A percentile compares a stretch with the other conserved stretches of the same genome.
Conservation (phyloP, 2,113 vertebrate species). For the Pagrus major region DNA sequence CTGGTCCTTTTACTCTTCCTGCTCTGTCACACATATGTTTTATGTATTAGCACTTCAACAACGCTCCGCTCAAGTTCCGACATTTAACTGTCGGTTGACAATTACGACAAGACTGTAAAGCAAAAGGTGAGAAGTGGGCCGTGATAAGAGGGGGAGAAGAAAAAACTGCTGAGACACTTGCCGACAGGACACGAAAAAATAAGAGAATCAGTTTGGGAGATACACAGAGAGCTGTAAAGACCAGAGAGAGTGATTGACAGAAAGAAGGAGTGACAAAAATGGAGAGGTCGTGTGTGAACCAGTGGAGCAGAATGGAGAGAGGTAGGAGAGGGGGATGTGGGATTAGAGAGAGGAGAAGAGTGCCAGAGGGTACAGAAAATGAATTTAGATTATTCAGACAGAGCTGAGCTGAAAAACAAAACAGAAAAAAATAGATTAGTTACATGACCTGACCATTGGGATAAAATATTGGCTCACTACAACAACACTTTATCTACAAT, state of each 20-base stretch:
- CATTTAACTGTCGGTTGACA: constrained; percentile 45
- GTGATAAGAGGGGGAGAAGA: background rate
- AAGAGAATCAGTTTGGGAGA: constrained; percentile 12
- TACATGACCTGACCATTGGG: constrained; percentile 25
- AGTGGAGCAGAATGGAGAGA: constrained; percentile 14
- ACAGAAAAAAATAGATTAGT: constrained; percentile 30
- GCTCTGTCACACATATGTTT: background rate
- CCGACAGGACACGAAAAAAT: constrained; percentile 11
- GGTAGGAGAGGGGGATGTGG: constrained; percentile 25
- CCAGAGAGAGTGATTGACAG: constrained; percentile 52
- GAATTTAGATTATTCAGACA: constrained; percentile 45
- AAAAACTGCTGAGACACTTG: constrained; percentile 15
- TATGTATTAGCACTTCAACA: constrained; percentile 21
- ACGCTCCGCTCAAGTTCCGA: constrained; percentile 11
- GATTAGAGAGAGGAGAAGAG: constrained; percentile 24
- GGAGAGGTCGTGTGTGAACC: constrained; percentile 27
- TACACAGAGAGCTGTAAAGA: background rate
- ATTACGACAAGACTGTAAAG: constrained; percentile 32
- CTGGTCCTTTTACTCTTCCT: background rate
- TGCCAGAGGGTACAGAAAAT: constrained; percentile 45
- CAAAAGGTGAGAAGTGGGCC: constrained; percentile 19
- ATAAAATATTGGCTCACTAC: constrained; percentile 22
- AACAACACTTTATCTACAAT: background rate
- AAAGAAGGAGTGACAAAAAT: constrained; percentile 36
- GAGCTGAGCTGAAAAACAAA: constrained; percentile 40